A percentile compares a stretch with the other conserved stretches of the same genome.
These are phyloP conservation scores for Scophthalmus maximus DNA, from an alignment of 2,113 vertebrate species.

Conservation along the genomic window DNA sequence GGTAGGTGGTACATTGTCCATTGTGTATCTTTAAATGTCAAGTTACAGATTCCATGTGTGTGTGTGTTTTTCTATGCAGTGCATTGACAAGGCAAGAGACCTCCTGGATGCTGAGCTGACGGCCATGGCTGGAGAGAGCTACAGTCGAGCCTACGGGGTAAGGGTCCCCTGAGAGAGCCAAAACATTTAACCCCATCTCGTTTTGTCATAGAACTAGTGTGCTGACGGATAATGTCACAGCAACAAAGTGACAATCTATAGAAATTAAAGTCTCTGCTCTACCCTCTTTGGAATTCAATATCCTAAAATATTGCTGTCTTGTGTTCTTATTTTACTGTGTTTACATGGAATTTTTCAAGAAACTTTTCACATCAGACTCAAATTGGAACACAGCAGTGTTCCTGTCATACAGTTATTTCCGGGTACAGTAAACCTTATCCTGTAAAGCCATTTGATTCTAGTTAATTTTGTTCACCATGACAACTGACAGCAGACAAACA, in stretches of 20 bases:
- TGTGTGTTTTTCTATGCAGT: constrained; percentile 78
- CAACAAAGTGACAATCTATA: constrained; percentile 8
- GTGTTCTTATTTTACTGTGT: background rate
- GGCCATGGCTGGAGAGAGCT: constrained; percentile 99
- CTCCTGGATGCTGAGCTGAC: constrained; percentile 96
- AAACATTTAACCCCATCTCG: constrained; percentile 1
- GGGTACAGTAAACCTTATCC: background rate
- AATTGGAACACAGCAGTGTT: background rate
- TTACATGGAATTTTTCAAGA: constrained; percentile 16
- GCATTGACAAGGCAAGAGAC: constrained; percentile 98
- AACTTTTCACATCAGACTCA: constrained; percentile 16
- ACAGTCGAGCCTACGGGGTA: constrained; percentile 97
- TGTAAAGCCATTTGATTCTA: constrained; percentile 7
- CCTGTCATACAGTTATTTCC: constrained; percentile 28
- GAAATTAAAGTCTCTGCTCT: background rate
- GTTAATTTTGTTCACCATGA: background rate
- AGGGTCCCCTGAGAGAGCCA: no score
- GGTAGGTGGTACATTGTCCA: no score
- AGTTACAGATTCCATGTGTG: no score
- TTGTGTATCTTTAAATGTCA: no score
- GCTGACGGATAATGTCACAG: background rate
- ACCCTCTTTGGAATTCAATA: background rate
- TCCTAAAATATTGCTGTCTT: background rate
- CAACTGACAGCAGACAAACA: background rate
- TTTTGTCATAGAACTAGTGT: constrained; percentile 7